These are phyloP conservation scores for Drosophila demipolita DNA, from an alignment of 2,888 invertebrate genomes.

Conservation along the genomic window DNA sequence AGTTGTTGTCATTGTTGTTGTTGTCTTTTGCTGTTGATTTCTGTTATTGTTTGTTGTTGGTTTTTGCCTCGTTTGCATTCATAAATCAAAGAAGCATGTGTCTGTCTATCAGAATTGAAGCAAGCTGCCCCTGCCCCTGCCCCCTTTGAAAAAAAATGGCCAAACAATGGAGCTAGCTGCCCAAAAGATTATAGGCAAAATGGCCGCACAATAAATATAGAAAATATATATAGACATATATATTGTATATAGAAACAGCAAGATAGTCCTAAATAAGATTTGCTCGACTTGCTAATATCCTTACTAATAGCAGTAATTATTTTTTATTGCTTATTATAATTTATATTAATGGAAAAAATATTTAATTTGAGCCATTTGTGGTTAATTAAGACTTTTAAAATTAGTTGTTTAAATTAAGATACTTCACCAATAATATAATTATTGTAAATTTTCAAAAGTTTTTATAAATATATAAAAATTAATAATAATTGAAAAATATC, in stretches of 20 bases:
- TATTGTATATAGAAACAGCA: not conserved
- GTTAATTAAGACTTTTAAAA: not conserved
- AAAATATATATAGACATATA: slow-evolving; percentile 29
- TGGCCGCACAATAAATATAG: slow-evolving; percentile 69
- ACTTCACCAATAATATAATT: not conserved
- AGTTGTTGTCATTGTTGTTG: slow-evolving; percentile 15
- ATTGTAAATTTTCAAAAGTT: not conserved
- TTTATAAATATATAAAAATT: not conserved
- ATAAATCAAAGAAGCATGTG: slow-evolving; percentile 78
- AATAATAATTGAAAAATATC: too few relatives aligned
- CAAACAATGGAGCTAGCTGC: slow-evolving; percentile 64
- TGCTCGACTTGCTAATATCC: not conserved
- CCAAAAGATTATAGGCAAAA: slow-evolving; percentile 74
- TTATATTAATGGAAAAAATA: not conserved
- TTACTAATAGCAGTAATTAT: not conserved
- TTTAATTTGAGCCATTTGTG: not conserved
- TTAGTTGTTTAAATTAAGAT: not conserved
- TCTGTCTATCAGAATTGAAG: slow-evolving; percentile 70
- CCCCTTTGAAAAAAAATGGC: slow-evolving; percentile 28
- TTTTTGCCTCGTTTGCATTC: slow-evolving; percentile 74
- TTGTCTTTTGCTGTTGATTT: slow-evolving; percentile 13
- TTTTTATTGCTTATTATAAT: not conserved
- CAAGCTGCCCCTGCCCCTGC: not conserved
- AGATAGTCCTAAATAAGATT: not conserved
- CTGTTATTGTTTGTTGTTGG: slow-evolving; percentile 34